Base-by-base conservation (phyloP, 2,888 invertebrate genomes). In the Tetrapedia diversipes region DNA sequence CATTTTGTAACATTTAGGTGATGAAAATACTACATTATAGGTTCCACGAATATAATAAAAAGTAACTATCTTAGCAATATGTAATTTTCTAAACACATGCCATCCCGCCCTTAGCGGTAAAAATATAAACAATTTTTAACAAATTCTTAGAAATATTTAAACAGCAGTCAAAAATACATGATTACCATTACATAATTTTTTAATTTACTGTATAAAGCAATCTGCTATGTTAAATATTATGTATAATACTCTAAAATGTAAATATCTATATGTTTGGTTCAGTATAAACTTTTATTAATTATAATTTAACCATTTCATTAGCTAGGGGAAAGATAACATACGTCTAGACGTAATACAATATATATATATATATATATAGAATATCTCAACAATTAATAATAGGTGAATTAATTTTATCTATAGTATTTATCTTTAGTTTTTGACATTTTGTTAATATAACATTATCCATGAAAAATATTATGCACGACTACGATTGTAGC, bases 291-390 rank as follows among this genome's bases (percentile, higher is more conserved):
- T 73, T 67, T 39, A 41, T 54, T 51, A 60, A 37, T 63, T 77
- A 57, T 39, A 57, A 43, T 68, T 71, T 39, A 65, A 67, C 63
- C 65, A 68, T 54, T 51, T 54, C 27, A 32, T 54, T 73, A 63
- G 72, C 82, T 79, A 73, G 74, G 77, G 71, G 57, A 77, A 70
- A 80, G 75, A 77, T 71, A 73, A 72, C 74, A 80, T 41, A 80
- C 72, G 70, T 74, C 74, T 80, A 84, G 82, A 80, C 59, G 65
- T 68, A 84, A 71, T 81, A 84, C 60, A 84, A 84, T 78, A 84
- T 82, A 85, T 84, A 76, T 84, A 84, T 78, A 84, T 82, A 85
- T 84, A 76, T 84, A 84, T 85, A 84, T 84, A 85, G 74, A 84
- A 84, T 57, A 67, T 79, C 56, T 82, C 80, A 84, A 84, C 84